Evolutionary conservation across 2,888 invertebrate genomes (phyloP).

Genomic region (Drosophila hawaiiensis): DNA sequence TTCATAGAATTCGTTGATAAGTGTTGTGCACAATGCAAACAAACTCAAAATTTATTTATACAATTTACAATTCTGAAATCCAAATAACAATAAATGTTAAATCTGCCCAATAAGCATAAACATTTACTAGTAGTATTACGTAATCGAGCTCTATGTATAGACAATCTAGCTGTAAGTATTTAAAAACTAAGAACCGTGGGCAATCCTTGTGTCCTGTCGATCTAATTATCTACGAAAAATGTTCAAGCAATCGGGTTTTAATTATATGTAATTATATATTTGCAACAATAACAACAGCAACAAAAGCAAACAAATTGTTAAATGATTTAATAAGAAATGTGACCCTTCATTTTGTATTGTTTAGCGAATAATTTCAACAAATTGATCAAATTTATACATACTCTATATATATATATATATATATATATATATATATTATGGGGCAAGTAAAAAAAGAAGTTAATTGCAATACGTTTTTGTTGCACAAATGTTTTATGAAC

Average conservation of each 20-base stretch:
- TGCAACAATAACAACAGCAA: constrained; percentile 32
- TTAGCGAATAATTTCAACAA: constrained; percentile 67
- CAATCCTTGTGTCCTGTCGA: constrained; percentile 34
- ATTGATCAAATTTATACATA: constrained; percentile 70
- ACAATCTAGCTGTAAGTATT: constrained; percentile 52
- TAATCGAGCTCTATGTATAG: constrained; percentile 66
- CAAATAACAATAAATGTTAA: constrained; percentile 29
- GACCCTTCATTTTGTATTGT: constrained; percentile 59
- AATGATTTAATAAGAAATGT: constrained; percentile 48
- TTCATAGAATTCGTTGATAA: constrained; percentile 61
- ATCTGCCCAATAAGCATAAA: constrained; percentile 61
- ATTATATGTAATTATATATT: constrained; percentile 43
- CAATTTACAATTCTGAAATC: constrained; percentile 31
- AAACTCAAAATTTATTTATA: constrained; percentile 64
- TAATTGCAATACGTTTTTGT: constrained; percentile 79
- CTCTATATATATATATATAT: constrained; percentile 27
- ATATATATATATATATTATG: constrained; percentile 56
- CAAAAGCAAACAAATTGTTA: constrained; percentile 55
- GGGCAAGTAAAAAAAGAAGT: constrained; percentile 45
- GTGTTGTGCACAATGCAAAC: constrained; percentile 66
- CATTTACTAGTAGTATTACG: constrained; percentile 71
- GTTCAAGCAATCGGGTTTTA: constrained; percentile 76
- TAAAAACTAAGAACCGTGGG: constrained; percentile 41
- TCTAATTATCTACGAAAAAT: constrained; percentile 44
- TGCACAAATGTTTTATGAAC: constrained; percentile 79